These are phyloP conservation scores for Platycercus adscitus DNA, from an alignment of 2,113 vertebrate species.

Conservation along the genomic window DNA sequence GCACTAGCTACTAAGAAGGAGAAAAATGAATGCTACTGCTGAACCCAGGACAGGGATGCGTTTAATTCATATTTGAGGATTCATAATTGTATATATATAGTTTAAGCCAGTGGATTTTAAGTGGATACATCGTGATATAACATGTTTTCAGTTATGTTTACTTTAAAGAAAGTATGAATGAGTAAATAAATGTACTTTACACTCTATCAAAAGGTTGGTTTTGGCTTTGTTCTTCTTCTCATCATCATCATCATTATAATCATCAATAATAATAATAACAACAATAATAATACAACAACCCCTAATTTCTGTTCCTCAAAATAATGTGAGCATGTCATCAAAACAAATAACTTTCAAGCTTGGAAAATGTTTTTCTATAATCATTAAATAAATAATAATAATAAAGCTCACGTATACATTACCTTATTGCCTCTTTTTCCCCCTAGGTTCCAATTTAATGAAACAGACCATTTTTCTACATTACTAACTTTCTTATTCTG, in stretches of 20 bases:
- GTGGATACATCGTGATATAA: background rate
- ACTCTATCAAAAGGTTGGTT: background rate
- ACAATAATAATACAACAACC: background rate
- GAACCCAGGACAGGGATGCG: no score
- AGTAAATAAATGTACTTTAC: background rate
- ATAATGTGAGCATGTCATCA: background rate
- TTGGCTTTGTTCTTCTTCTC: background rate
- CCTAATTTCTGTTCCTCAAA: background rate
- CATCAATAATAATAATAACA: background rate
- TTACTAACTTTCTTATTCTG: conserved; percentile 51
- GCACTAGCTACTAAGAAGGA: no score
- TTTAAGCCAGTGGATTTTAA: background rate
- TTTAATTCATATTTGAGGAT: background rate
- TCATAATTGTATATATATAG: background rate
- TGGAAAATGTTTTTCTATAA: conserved; percentile 46
- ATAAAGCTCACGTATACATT: background rate
- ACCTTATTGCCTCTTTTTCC: background rate
- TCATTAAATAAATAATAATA: conserved; percentile 38
- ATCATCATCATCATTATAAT: background rate
- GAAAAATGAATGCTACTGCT: no score
- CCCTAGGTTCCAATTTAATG: conserved; percentile 51
- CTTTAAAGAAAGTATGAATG: background rate
- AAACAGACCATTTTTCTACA: conserved; percentile 51
- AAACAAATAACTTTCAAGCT: conserved; percentile 19
- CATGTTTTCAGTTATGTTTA: background rate